Evolutionary conservation across 2,113 vertebrate genomes (phyloP), one percentile per base, ranked within the genome.

Genomic region (Mesitornis unicolor): DNA sequence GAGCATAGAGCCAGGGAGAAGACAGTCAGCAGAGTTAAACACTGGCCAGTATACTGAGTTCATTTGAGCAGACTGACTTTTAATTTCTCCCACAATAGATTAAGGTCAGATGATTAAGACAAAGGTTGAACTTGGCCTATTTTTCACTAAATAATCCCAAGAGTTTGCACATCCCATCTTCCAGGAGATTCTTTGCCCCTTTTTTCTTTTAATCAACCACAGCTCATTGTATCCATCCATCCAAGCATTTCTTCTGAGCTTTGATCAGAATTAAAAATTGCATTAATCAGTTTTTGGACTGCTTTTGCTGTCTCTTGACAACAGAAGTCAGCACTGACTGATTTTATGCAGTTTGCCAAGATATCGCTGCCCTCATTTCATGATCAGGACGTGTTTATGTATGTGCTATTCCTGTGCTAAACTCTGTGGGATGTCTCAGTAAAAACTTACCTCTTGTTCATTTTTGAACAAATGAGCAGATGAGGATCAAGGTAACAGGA

Each of bases 361-460:
- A 83, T 45, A 87, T 4, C 35, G 61, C 38, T 91, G 86, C 36
- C 59, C 47, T 85, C 75, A 43, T 81, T 95, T 90, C 63, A 29
- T 10, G 40, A 68, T 71, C 65, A 90, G 51, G 80, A 73, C 0
- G 1, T 87, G 56, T 40, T 79, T 94, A 73, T 68, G 50, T 31
- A 36, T 14, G 84, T 76, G 28, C 61, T 75, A 61, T 33, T 83
- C 75, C 73, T 40, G 21, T 79, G 61, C 67, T 95, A 92, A 53
- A 92, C 36, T 47, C 81, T 78, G 43, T 6, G 3, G 76, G 74
- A 82, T 42, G 33, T 88, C 48, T 59, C 83, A 77, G 63, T 79
- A 48, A 96, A 97, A 93, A 98, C 83, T 86, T 96, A 96, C 68
- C 80, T 87, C 77, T 80, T 57, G 76, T 77, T 60, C 71, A 67